Percentiles rank a stretch among this genome's conserved stretches.
Conservation (phyloP, 2,888 invertebrate species). For the Gandaritis pyraliata region DNA sequence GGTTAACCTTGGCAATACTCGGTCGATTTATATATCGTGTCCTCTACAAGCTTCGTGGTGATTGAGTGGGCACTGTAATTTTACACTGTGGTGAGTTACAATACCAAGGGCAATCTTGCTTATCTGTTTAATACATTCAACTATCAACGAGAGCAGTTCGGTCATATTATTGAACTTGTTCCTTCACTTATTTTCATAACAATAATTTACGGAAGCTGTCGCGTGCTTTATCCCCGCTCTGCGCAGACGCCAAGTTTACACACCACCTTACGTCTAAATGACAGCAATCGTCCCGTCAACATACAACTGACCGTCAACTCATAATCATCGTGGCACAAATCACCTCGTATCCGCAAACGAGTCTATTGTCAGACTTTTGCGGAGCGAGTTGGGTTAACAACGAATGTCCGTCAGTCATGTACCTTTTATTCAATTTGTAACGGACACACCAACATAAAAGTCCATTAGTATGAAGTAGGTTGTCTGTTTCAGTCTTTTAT, state of each 20-base stretch:
- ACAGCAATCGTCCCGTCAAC: background rate
- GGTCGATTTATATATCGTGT: background rate
- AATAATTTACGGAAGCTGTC: too few species aligned
- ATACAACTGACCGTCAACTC: slow-evolving; percentile 6
- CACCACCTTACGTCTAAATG: background rate
- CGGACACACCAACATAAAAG: slow-evolving; percentile 37
- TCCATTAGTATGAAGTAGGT: background rate
- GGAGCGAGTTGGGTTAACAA: slow-evolving; percentile 55
- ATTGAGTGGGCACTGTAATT: too few species aligned
- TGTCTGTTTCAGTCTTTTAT: too few species aligned
- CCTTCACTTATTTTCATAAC: too few species aligned
- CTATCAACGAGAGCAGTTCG: too few species aligned
- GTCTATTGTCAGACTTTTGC: slow-evolving; percentile 67
- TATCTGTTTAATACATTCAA: too few species aligned
- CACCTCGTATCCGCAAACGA: slow-evolving; percentile 55
- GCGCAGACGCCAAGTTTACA: background rate
- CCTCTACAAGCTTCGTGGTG: too few species aligned
- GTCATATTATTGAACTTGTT: too few species aligned
- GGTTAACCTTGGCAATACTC: background rate
- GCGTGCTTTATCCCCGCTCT: too few species aligned
- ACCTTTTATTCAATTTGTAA: slow-evolving; percentile 65
- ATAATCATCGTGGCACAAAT: slow-evolving; percentile 46
- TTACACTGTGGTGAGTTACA: too few species aligned
- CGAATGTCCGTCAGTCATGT: slow-evolving; percentile 51
- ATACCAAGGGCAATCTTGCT: too few species aligned